Percentiles rank a stretch among this genome's conserved stretches.
These are phyloP conservation scores for Hypothenemus hampei DNA, from an alignment of 1,140 invertebrate genomes.

Conservation along the genomic window DNA sequence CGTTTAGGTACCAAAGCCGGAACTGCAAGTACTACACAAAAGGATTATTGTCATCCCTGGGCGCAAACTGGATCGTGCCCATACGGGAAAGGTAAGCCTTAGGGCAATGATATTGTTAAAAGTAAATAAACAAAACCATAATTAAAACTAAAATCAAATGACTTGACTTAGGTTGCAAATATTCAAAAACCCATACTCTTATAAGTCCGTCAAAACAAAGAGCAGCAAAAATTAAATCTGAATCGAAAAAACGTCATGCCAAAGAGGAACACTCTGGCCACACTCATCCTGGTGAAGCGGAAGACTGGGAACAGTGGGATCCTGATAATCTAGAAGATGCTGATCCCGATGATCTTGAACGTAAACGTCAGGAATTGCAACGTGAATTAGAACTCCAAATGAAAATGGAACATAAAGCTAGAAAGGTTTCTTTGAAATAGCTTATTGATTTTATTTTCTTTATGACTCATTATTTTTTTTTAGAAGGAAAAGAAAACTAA, in stretches of 20 bases:
- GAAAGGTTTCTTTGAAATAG: constrained; percentile 9
- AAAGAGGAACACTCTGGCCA: constrained; percentile 61
- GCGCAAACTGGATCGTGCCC: constrained; percentile 67
- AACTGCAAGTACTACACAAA: constrained; percentile 49
- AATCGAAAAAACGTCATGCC: constrained; percentile 52
- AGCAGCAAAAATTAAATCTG: constrained; percentile 60
- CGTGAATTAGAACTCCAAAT: constrained; percentile 72
- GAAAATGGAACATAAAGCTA: constrained; percentile 57
- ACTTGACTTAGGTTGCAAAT: constrained; percentile 54
- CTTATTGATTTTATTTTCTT: neutral
- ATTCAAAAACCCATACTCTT: constrained; percentile 64
- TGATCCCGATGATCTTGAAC: constrained; percentile 74
- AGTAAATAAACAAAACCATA: neutral
- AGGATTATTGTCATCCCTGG: constrained; percentile 70
- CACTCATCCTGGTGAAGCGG: constrained; percentile 60
- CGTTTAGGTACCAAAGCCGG: constrained; percentile 65
- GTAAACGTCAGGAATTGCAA: constrained; percentile 68
- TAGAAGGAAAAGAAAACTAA: constrained; percentile 46
- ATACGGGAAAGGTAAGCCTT: constrained; percentile 56
- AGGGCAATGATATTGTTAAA: neutral
- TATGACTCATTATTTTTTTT: constrained; percentile 1
- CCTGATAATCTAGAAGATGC: constrained; percentile 75
- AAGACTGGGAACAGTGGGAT: constrained; percentile 70
- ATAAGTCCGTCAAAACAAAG: constrained; percentile 68
- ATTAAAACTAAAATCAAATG: neutral